Evolutionary conservation across 2,888 invertebrate genomes (phyloP).

Genomic region (Agrochola litura): DNA sequence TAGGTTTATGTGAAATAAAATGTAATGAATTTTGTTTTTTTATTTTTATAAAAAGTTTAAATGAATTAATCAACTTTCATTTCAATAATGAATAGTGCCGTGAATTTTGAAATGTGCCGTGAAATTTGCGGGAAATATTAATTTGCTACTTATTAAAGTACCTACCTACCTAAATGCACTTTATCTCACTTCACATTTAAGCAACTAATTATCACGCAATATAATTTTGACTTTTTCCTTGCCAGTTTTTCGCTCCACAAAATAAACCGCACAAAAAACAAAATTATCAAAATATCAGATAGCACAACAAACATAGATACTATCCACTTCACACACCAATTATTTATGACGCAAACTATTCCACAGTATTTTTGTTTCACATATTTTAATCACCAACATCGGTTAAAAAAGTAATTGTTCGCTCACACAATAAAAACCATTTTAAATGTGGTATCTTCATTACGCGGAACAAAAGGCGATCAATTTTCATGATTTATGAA

Average conservation of each 20-base stretch:
- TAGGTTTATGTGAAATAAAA: too few relatives aligned
- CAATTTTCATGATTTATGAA: slow-evolving; percentile 21
- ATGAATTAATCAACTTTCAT: background rate
- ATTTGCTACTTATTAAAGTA: background rate
- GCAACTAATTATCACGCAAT: background rate
- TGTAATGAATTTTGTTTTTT: too few relatives aligned
- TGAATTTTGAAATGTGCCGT: background rate
- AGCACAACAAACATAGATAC: background rate
- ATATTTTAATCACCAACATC: slow-evolving; percentile 20
- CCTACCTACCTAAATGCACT: background rate
- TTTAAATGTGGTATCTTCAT: slow-evolving; percentile 20
- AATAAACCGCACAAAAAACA: background rate
- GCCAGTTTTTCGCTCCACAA: background rate
- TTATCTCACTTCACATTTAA: background rate
- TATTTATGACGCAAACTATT: background rate
- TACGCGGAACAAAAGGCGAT: slow-evolving; percentile 38
- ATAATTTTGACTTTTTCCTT: background rate
- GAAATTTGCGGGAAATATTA: background rate
- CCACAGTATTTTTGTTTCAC: slow-evolving; percentile 28
- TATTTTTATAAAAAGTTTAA: background rate
- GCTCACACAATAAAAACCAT: slow-evolving; percentile 12
- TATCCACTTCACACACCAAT: background rate
- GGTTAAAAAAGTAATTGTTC: slow-evolving; percentile 18
- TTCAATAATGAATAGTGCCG: background rate
- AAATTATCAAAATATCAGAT: background rate